Conservation (phyloP, 2,113 vertebrate species). For the Semicossyphus pulcher region DNA sequence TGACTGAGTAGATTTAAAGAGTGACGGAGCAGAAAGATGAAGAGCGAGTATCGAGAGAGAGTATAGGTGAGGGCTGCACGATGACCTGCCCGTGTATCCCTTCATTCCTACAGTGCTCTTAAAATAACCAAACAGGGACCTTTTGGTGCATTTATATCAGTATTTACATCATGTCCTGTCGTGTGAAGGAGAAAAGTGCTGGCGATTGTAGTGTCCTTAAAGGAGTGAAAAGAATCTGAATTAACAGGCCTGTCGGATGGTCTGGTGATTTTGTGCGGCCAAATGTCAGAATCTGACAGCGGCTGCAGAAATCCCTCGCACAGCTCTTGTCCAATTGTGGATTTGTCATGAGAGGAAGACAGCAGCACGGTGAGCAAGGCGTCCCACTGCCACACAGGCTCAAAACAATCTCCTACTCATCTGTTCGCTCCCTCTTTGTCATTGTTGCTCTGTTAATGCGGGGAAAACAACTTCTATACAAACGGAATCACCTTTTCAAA, state of each 20-base stretch:
- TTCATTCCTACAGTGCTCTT: too few relatives aligned
- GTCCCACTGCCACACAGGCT: slow-evolving; percentile 1
- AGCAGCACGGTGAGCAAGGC: slow-evolving; percentile 17
- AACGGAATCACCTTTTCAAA: neutral
- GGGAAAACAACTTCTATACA: neutral
- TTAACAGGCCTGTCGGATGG: slow-evolving; percentile 29
- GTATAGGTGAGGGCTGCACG: neutral
- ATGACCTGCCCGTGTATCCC: neutral
- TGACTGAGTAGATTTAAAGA: slow-evolving; percentile 57
- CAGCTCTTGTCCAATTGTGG: slow-evolving; percentile 34
- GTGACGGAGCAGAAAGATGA: slow-evolving; percentile 45
- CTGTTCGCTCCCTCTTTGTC: neutral
- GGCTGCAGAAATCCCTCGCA: slow-evolving; percentile 24
- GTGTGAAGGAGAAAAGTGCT: too few relatives aligned
- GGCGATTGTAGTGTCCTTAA: slow-evolving; percentile 2
- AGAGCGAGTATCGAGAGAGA: slow-evolving; percentile 12
- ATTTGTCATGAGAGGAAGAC: slow-evolving; percentile 35
- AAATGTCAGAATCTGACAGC: slow-evolving; percentile 44
- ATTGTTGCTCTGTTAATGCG: neutral
- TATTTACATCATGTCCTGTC: too few relatives aligned
- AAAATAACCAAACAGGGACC: too few relatives aligned
- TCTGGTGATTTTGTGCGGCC: slow-evolving; percentile 29
- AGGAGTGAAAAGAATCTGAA: slow-evolving; percentile 16
- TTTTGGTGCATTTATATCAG: neutral
- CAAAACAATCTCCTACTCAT: slow-evolving; percentile 12